A percentile compares a stretch with the other conserved stretches of the same genome.
Evolutionary conservation across 2,888 invertebrate genomes (phyloP).

Genomic region (Trichacis sp.): DNA sequence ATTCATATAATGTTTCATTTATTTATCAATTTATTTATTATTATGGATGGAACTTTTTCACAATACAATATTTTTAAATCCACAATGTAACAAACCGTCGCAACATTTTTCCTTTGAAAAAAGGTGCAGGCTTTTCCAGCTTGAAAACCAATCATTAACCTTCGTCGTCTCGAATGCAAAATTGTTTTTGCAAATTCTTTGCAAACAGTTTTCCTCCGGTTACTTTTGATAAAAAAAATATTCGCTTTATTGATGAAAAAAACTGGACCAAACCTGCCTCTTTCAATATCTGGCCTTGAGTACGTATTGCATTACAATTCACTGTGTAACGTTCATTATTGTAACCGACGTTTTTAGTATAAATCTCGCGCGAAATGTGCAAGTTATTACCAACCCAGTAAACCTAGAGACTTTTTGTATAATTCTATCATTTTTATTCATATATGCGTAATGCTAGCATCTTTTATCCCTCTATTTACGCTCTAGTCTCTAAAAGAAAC

Average conservation of each 20-base stretch:
- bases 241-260: neutral
- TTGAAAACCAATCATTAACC: neutral
- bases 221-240: neutral
- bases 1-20: conserved; percentile 49
- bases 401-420: conserved; percentile 53
- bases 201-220: no score
- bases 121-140: conserved; percentile 18
- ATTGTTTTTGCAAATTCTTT: no score
- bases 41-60: conserved; percentile 69
- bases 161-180: no score
- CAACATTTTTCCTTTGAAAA: conserved; percentile 33
- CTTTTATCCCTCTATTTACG: conserved; percentile 45
- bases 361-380: conserved; percentile 37
- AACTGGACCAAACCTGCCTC: conserved; percentile 51
- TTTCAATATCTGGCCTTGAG: conserved; percentile 49
- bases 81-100: conserved; percentile 48
- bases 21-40: conserved; percentile 61
- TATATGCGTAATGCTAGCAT: conserved; percentile 46
- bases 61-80: conserved; percentile 64
- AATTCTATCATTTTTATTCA: conserved; percentile 39
- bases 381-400: conserved; percentile 46
- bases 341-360: conserved; percentile 44
- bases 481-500: conserved; percentile 62
- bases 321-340: conserved; percentile 40
- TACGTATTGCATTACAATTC: conserved; percentile 63